Evolutionary conservation across 2,797 vertebrate species (phyloP).

Genomic region (Macropus fuliginosus): DNA sequence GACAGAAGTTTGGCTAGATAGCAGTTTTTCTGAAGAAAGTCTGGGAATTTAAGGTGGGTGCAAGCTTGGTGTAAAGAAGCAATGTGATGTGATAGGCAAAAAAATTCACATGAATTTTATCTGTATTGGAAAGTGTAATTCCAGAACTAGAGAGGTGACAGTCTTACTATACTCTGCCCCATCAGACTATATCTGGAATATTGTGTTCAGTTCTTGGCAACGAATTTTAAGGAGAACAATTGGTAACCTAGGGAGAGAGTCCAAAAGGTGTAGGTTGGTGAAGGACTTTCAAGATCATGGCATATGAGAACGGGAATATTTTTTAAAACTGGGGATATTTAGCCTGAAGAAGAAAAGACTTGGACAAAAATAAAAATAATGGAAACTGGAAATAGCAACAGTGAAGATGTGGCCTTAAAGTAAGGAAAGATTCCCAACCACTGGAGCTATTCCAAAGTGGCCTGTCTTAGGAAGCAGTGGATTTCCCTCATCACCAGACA

Average conservation of each 20-base stretch:
- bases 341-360: neutral
- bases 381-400: neutral
- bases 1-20: neutral
- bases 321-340: neutral
- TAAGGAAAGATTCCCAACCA: neutral
- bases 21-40: neutral
- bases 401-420: neutral
- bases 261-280: neutral
- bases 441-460: neutral
- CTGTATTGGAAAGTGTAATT: neutral
- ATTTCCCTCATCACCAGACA: neutral
- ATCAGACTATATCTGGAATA: neutral
- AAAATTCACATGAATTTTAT: neutral
- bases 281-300: neutral
- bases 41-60: neutral
- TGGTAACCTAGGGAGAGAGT: neutral
- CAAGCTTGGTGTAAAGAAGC: neutral
- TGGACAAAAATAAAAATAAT: neutral
- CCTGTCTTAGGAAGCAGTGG: neutral
- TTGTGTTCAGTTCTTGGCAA: neutral
- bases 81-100: neutral
- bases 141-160: neutral
- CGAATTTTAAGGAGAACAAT: neutral
- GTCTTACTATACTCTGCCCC: neutral
- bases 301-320: neutral